phyloP scores from a whole-genome alignment of 2,888 invertebrate genomes.

The Xestoiulus laeticollis region DNA sequence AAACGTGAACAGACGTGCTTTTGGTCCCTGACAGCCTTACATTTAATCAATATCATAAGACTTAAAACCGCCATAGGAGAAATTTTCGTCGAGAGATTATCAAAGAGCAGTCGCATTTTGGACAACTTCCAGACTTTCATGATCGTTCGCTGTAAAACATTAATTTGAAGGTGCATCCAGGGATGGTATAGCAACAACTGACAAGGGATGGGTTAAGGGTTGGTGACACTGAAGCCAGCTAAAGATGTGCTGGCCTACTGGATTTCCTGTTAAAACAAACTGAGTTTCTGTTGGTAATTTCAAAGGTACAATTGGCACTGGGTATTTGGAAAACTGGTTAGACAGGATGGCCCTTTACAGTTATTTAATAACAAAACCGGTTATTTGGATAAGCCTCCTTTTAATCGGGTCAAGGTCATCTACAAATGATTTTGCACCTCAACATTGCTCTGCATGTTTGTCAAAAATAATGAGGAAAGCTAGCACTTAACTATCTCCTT shows the following conservation, averaged over 20 bases:
- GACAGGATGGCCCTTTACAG: too few relatives aligned
- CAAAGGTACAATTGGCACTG: too few relatives aligned
- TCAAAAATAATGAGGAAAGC: too few relatives aligned
- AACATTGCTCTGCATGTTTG: too few relatives aligned
- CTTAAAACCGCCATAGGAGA: background rate
- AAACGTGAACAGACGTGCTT: background rate
- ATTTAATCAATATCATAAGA: conserved; percentile 9
- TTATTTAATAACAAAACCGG: too few relatives aligned
- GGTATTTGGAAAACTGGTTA: too few relatives aligned
- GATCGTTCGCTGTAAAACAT: conserved; percentile 15
- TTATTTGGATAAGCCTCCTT: too few relatives aligned
- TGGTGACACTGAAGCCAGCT: background rate
- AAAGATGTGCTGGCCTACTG: background rate
- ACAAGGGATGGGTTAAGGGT: conserved; percentile 34
- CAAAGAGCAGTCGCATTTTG: background rate
- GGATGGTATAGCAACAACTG: conserved; percentile 15
- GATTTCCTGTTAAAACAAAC: too few relatives aligned
- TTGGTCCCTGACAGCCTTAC: background rate
- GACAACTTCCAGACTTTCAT: conserved; percentile 27
- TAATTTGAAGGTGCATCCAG: conserved; percentile 6
- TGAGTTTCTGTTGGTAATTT: too few relatives aligned
- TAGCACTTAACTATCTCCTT: too few relatives aligned
- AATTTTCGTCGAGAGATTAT: background rate
- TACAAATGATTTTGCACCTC: too few relatives aligned
- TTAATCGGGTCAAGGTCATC: too few relatives aligned